Percentiles rank a stretch among this genome's conserved stretches.
These are phyloP conservation scores for Myiopsitta monachus DNA, from an alignment of 2,113 vertebrate species.

Conservation along the genomic window DNA sequence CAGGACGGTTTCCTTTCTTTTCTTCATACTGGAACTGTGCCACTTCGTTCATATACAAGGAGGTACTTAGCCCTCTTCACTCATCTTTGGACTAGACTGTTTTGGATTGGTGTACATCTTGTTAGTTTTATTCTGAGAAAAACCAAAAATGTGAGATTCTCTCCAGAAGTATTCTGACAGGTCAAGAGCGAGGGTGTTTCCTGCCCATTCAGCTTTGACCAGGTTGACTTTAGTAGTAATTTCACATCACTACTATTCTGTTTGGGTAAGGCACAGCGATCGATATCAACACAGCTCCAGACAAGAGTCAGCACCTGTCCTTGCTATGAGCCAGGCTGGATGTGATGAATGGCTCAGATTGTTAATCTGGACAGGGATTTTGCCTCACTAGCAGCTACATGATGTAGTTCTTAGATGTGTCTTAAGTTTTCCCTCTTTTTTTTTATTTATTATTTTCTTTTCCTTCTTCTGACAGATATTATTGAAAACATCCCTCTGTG, in stretches of 20 bases:
- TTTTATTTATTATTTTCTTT: background rate
- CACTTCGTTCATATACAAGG: background rate
- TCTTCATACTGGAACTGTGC: background rate
- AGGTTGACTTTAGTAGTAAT: background rate
- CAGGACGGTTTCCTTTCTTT: background rate
- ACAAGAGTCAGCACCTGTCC: background rate
- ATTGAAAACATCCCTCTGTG: background rate
- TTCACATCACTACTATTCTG: rapidly evolving
- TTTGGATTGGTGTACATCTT: background rate
- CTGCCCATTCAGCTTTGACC: background rate
- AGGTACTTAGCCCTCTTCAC: background rate
- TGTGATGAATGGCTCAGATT: background rate
- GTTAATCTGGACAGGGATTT: background rate
- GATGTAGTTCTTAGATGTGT: background rate
- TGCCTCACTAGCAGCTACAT: background rate
- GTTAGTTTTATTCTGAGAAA: background rate
- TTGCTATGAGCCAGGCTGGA: background rate
- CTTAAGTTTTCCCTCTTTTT: background rate
- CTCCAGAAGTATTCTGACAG: background rate
- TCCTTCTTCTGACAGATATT: background rate
- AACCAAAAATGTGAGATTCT: background rate
- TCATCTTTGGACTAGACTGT: background rate
- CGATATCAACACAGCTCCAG: rapidly evolving
- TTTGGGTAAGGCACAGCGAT: background rate
- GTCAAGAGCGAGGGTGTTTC: background rate